These are phyloP conservation scores for Megaleporinus macrocephalus DNA, from an alignment of 2,113 vertebrate species.

Conservation along the genomic window DNA sequence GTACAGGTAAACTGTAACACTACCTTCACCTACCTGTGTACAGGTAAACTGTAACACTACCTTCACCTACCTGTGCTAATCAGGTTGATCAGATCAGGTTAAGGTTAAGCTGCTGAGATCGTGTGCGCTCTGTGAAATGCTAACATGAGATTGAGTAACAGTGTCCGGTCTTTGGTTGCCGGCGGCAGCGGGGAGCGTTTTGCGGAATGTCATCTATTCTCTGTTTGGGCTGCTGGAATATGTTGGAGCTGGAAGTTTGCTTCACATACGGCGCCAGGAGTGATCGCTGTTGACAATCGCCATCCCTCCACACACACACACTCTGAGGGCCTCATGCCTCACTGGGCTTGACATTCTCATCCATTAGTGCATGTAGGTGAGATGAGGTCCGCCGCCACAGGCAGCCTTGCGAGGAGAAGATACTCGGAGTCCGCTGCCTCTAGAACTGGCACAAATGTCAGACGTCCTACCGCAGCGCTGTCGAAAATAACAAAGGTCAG, in stretches of 20 bases:
- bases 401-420: slow-evolving; percentile 24
- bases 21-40: no score
- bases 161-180: no score
- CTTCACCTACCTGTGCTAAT: no score
- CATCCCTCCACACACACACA: slow-evolving; percentile 12
- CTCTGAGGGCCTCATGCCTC: slow-evolving; percentile 32
- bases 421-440: not conserved
- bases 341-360: slow-evolving; percentile 47
- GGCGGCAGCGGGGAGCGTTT: not conserved
- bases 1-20: no score
- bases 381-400: slow-evolving; percentile 29
- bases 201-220: not conserved
- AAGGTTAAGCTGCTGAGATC: no score
- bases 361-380: slow-evolving; percentile 45
- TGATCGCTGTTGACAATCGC: slow-evolving; percentile 33
- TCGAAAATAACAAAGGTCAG: slow-evolving; percentile 41
- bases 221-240: not conserved
- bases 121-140: no score
- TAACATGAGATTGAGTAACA: no score
- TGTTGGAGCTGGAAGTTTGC: slow-evolving; percentile 5
- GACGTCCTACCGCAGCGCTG: slow-evolving; percentile 20
- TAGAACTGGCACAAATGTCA: slow-evolving; percentile 30
- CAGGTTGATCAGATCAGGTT: no score
- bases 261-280: slow-evolving; percentile 21
- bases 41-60: no score